Evolutionary conservation across 2,113 vertebrate genomes (phyloP).

Genomic region (Numida meleagris): DNA sequence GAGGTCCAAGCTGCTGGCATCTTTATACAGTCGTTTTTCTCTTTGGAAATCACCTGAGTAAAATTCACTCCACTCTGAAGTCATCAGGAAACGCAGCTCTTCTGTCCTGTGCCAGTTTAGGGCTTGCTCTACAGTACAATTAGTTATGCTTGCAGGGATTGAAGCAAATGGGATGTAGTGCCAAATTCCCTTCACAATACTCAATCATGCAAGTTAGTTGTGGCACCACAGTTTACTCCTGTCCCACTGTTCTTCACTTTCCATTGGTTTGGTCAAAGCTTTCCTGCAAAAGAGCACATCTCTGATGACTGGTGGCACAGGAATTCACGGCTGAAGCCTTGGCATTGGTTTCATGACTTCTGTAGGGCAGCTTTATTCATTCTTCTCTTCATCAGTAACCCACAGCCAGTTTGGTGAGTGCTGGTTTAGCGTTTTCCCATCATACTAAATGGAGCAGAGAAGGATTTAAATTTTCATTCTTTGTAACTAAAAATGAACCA

Average conservation of each 20-base stretch:
- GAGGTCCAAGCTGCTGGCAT: neutral
- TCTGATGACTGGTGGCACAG: neutral
- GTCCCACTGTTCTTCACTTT: accelerated
- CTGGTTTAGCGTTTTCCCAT: neutral
- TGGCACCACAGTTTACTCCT: neutral
- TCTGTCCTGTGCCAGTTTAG: neutral
- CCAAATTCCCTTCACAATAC: neutral
- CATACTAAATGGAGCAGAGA: neutral
- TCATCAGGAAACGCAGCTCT: neutral
- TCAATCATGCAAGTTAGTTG: neutral
- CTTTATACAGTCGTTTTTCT: neutral
- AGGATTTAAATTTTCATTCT: conserved; percentile 7
- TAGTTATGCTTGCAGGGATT: neutral
- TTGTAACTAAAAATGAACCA: conserved; percentile 8
- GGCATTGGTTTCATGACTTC: neutral
- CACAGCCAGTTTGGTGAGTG: neutral
- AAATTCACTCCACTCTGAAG: neutral
- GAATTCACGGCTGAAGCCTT: neutral
- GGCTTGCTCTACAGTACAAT: neutral
- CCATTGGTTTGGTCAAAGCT: neutral
- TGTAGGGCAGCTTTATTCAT: neutral
- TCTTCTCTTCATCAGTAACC: neutral
- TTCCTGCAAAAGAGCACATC: neutral
- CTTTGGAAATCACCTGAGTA: neutral
- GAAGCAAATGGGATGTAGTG: neutral